These are phyloP conservation scores for Drosophila aldrichi DNA, from an alignment of 2,888 invertebrate species.

Conservation along the genomic window DNA sequence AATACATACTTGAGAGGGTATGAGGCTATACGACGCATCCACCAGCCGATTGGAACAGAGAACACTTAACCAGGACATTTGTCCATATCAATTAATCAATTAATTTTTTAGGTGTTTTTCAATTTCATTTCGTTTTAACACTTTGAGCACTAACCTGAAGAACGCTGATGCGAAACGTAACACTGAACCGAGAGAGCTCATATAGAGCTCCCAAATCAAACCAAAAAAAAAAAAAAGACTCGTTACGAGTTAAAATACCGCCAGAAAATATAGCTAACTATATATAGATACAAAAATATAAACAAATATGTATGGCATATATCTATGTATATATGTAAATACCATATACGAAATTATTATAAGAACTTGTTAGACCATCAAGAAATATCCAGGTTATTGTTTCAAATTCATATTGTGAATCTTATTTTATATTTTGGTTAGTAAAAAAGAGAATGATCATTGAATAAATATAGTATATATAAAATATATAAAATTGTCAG, in stretches of 20 bases:
- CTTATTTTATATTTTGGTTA: background rate
- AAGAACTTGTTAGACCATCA: background rate
- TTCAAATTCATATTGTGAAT: background rate
- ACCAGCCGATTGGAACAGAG: slow-evolving; percentile 6
- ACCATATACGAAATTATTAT: background rate
- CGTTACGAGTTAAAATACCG: background rate
- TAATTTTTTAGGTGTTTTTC: background rate
- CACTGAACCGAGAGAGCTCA: slow-evolving; percentile 9
- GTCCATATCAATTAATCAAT: no score
- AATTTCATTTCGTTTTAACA: slow-evolving; percentile 9
- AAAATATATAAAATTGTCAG: background rate
- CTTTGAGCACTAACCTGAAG: slow-evolving; percentile 45
- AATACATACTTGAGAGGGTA: slow-evolving; percentile 5
- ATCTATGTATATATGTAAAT: background rate
- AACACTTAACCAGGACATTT: slow-evolving; percentile 27
- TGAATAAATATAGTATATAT: background rate
- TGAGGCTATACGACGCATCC: slow-evolving; percentile 15
- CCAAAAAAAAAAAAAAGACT: slow-evolving; percentile 1
- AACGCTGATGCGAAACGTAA: slow-evolving; percentile 5
- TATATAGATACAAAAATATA: background rate
- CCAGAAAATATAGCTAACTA: background rate
- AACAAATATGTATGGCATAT: background rate
- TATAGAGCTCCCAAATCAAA: background rate
- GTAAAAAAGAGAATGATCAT: no score
- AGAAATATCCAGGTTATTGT: no score